These are phyloP conservation scores for Labroides dimidiatus DNA, from an alignment of 2,797 vertebrate species.

Conservation along the genomic window DNA sequence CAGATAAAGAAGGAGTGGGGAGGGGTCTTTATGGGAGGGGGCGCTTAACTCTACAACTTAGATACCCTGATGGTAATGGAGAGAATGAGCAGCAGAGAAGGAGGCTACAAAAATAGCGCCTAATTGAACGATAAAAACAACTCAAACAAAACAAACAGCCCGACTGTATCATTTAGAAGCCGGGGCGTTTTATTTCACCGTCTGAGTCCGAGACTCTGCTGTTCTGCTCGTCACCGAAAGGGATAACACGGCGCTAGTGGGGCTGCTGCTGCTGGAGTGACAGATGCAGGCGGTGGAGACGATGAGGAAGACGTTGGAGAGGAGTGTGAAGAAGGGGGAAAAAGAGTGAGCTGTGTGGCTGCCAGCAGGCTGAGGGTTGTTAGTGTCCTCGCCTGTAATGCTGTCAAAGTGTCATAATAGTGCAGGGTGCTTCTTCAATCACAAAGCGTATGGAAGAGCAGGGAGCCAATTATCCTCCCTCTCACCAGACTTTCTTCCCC, in stretches of 20 bases:
- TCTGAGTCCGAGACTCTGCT: conserved; percentile 56
- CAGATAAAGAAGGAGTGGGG: conserved; percentile 49
- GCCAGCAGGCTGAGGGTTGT: conserved; percentile 56
- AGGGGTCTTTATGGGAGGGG: neutral
- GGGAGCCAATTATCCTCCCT: conserved; percentile 77
- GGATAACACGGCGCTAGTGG: conserved; percentile 65
- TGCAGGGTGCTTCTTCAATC: conserved; percentile 63
- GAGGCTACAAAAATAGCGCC: conserved; percentile 24
- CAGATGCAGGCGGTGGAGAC: conserved; percentile 27
- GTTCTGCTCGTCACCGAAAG: conserved; percentile 68
- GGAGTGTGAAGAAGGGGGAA: conserved; percentile 22
- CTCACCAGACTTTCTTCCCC: conserved; percentile 67
- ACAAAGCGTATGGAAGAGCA: conserved; percentile 50
- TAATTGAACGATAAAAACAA: conserved; percentile 43
- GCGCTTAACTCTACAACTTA: conserved; percentile 58
- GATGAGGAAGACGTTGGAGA: conserved; percentile 45
- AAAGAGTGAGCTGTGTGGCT: conserved; percentile 28
- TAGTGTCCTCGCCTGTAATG: conserved; percentile 57
- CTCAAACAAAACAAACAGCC: conserved; percentile 61
- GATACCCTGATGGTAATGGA: conserved; percentile 51
- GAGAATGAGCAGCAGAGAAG: conserved; percentile 25
- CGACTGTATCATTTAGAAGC: conserved; percentile 48
- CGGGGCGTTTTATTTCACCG: conserved; percentile 71
- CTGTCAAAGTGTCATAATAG: conserved; percentile 75
- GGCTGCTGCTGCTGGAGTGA: conserved; percentile 51